Evolutionary conservation across 2,797 vertebrate species (phyloP).

Genomic region (Pyrocephalus nanus): DNA sequence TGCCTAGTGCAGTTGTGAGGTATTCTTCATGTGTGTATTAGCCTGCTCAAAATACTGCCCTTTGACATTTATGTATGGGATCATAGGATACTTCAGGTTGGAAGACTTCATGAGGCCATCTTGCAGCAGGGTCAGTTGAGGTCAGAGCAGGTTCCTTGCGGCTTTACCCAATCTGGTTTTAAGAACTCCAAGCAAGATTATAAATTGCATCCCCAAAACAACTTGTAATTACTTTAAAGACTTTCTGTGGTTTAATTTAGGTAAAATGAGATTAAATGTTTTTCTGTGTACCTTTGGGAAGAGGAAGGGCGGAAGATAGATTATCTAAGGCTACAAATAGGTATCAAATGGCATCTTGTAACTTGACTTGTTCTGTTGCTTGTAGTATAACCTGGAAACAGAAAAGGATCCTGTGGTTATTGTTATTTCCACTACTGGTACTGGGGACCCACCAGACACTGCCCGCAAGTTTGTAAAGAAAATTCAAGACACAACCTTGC

Average conservation of each 20-base stretch:
- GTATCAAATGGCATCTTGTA: neutral
- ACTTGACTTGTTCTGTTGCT: conserved; percentile 17
- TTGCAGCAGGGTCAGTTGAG: neutral
- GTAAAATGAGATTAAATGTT: neutral
- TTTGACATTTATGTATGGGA: neutral
- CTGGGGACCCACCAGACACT: conserved; percentile 92
- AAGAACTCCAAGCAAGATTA: neutral
- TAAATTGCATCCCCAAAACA: neutral
- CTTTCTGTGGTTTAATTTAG: neutral
- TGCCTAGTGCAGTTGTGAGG: neutral
- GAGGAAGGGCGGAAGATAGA: neutral
- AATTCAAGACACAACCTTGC: conserved; percentile 82
- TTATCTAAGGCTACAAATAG: neutral
- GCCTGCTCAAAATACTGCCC: neutral
- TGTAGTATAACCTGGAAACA: conserved; percentile 88
- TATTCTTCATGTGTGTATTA: fast-evolving
- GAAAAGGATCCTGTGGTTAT: conserved; percentile 89
- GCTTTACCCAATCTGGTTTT: neutral
- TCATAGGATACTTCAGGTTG: neutral
- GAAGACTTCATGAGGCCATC: neutral
- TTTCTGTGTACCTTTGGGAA: neutral
- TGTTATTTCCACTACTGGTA: conserved; percentile 93
- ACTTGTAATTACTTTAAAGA: neutral
- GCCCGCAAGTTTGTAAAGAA: conserved; percentile 85
- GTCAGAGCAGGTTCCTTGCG: neutral